These are phyloP conservation scores for Buathra laborator DNA, from an alignment of 2,888 invertebrate genomes.

Conservation along the genomic window DNA sequence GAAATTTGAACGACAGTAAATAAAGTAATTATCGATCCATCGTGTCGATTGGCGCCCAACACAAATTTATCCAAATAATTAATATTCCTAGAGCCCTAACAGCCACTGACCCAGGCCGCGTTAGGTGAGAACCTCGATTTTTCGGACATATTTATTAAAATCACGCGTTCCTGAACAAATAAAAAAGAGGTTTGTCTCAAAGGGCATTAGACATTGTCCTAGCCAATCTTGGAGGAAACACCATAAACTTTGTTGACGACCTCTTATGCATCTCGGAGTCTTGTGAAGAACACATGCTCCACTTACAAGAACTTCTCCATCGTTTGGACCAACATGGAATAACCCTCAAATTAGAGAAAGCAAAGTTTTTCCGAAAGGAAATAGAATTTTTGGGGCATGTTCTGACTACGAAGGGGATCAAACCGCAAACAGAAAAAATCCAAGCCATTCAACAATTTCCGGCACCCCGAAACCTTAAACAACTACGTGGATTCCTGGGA, in stretches of 20 bases:
- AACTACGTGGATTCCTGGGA: conserved; percentile 70
- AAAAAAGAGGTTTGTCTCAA: too few species aligned
- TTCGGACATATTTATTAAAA: too few species aligned
- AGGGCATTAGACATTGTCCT: not conserved
- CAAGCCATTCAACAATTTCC: conserved; percentile 70
- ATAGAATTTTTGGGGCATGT: conserved; percentile 73
- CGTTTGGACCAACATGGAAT: conserved; percentile 59
- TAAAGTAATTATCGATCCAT: too few species aligned
- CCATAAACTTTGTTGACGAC: conserved; percentile 58
- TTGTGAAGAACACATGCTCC: too few species aligned
- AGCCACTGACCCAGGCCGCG: too few species aligned
- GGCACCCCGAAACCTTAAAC: conserved; percentile 63
- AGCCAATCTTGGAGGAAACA: not conserved
- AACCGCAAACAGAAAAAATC: conserved; percentile 69
- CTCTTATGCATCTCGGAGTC: conserved; percentile 21
- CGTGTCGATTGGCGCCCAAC: too few species aligned
- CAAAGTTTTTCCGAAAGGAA: conserved; percentile 67
- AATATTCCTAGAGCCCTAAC: too few species aligned
- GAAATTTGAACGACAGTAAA: too few species aligned
- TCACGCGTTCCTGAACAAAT: too few species aligned
- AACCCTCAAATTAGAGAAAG: conserved; percentile 71
- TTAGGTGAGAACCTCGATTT: too few species aligned
- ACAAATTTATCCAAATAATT: too few species aligned
- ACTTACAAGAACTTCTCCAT: conserved; percentile 59
- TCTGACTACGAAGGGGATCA: conserved; percentile 65